A percentile compares a stretch with the other conserved stretches of the same genome.
phyloP scores from a whole-genome alignment of 2,797 vertebrate genomes.

The Cynopterus sphinx region DNA sequence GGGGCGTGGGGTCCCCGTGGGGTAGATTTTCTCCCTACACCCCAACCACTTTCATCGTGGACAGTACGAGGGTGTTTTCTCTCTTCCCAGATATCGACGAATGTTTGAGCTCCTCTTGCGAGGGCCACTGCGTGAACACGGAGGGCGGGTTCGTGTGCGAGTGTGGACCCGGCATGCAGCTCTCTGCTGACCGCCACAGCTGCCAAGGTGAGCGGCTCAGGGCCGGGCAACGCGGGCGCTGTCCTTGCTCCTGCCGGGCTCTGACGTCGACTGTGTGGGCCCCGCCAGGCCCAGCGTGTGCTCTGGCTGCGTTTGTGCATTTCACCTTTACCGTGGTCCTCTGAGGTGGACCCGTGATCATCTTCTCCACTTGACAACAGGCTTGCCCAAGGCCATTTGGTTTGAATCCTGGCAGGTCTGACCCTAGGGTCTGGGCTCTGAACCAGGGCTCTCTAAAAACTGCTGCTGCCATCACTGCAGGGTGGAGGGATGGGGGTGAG shows the following conservation, averaged over 20 bases:
- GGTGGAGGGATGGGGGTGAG: not conserved
- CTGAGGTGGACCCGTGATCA: not conserved
- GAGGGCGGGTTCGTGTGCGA: constrained; percentile 87
- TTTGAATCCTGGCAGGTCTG: not conserved
- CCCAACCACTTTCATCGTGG: not conserved
- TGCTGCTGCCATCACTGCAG: not conserved
- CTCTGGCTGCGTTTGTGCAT: not conserved
- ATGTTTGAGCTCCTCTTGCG: constrained; percentile 84
- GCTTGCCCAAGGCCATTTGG: not conserved
- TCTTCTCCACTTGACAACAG: not conserved
- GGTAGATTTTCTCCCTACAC: not conserved
- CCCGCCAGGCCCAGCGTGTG: not conserved
- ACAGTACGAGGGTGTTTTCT: not conserved
- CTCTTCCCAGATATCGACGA: constrained; percentile 83
- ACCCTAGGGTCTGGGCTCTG: not conserved
- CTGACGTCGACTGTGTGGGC: accelerated
- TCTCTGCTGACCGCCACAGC: constrained; percentile 84
- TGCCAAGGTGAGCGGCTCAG: constrained; percentile 81
- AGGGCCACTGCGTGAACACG: constrained; percentile 85
- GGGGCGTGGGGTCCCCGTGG: accelerated
- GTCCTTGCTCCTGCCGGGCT: accelerated
- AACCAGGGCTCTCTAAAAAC: not conserved
- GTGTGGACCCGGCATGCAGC: constrained; percentile 84
- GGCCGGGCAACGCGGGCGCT: not conserved
- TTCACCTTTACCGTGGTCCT: not conserved